Evolutionary conservation across 2,888 invertebrate genomes (phyloP).

Genomic region (Ctenicera cuprea): DNA sequence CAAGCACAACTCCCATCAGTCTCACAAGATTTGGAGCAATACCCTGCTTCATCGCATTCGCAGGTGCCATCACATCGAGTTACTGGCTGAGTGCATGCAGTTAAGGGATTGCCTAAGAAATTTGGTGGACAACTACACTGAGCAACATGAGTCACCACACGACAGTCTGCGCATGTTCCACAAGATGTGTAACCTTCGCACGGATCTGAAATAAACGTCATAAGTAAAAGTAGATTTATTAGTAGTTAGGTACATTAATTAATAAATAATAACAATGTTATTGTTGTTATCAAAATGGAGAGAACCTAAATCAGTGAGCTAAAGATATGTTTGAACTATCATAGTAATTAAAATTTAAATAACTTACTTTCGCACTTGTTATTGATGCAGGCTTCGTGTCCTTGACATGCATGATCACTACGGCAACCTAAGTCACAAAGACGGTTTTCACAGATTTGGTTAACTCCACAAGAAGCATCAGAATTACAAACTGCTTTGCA

Average conservation of each 20-base stretch:
- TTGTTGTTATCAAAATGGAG: too few relatives aligned
- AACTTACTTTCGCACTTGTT: slow-evolving; percentile 85
- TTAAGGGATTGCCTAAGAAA: slow-evolving; percentile 88
- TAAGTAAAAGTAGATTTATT: too few relatives aligned
- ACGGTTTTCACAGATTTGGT: slow-evolving; percentile 91
- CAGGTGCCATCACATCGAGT: slow-evolving; percentile 85
- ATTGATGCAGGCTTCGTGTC: slow-evolving; percentile 86
- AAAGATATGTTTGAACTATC: too few relatives aligned
- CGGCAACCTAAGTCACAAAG: slow-evolving; percentile 92
- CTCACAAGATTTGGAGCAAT: slow-evolving; percentile 83
- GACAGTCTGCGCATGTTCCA: slow-evolving; percentile 89
- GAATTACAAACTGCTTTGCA: slow-evolving; percentile 92
- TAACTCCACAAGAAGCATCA: slow-evolving; percentile 85
- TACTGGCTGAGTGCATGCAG: slow-evolving; percentile 84
- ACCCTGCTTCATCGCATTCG: slow-evolving; percentile 88
- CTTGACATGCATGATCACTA: slow-evolving; percentile 86
- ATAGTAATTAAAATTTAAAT: too few relatives aligned
- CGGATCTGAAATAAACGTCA: slow-evolving; percentile 77
- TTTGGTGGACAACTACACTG: slow-evolving; percentile 90
- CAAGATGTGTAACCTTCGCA: slow-evolving; percentile 84
- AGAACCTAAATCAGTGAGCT: too few relatives aligned
- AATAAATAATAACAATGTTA: too few relatives aligned
- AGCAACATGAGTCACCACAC: slow-evolving; percentile 88
- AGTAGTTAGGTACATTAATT: too few relatives aligned
- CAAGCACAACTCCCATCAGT: slow-evolving; percentile 84